These are phyloP conservation scores for Phenacoccus solenopsis DNA, from an alignment of 1,140 invertebrate genomes.

Conservation along the genomic window DNA sequence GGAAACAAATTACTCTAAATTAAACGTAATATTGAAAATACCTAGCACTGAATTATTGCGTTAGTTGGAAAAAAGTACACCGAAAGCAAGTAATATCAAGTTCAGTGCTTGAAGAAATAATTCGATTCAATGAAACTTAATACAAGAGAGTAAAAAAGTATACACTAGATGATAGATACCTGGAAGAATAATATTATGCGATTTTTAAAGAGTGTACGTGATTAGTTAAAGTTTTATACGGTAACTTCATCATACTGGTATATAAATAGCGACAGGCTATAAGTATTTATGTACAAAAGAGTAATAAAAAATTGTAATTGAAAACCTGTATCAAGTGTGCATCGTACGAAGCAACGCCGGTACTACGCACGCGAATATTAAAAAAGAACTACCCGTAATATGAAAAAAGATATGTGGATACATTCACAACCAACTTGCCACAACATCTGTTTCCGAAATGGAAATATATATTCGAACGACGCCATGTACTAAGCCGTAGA, in stretches of 20 bases:
- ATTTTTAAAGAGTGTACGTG: background rate
- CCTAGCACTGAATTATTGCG: too few relatives aligned
- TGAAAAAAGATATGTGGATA: conserved; percentile 10
- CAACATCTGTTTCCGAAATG: background rate
- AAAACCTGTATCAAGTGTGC: background rate
- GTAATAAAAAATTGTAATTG: background rate
- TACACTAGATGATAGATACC: background rate
- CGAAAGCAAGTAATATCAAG: too few relatives aligned
- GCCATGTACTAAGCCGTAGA: conserved; percentile 39
- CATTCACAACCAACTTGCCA: conserved; percentile 12
- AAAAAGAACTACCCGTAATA: background rate
- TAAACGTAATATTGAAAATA: too few relatives aligned
- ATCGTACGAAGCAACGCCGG: background rate
- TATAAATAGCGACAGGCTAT: background rate
- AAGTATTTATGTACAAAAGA: background rate
- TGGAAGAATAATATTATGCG: background rate
- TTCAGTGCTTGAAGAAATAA: too few relatives aligned
- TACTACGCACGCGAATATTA: background rate
- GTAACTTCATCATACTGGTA: background rate
- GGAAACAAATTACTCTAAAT: too few relatives aligned
- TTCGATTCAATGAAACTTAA: too few relatives aligned
- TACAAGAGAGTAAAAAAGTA: too few relatives aligned
- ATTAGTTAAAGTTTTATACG: background rate
- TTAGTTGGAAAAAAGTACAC: too few relatives aligned
- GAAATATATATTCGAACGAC: background rate